Evolutionary conservation across 2,113 vertebrate genomes (phyloP).

Genomic region (Labeo catla): DNA sequence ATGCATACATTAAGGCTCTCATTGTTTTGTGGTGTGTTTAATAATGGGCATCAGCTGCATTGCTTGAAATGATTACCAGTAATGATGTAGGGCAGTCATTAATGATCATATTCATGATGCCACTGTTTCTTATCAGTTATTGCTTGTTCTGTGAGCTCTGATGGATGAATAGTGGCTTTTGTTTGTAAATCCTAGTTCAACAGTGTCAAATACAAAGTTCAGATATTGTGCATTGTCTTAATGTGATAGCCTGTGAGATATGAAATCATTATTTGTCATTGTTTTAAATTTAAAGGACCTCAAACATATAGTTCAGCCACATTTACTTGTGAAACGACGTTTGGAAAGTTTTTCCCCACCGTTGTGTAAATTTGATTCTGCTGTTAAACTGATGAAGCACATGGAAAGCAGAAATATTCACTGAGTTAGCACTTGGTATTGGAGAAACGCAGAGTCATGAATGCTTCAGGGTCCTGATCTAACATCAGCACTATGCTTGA

Average conservation of each 20-base stretch:
- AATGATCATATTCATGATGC: background rate
- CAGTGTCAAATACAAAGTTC: background rate
- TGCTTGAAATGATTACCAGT: background rate
- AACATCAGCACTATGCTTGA: conserved; percentile 38
- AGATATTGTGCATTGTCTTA: background rate
- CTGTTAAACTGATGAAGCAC: background rate
- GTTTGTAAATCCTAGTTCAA: background rate
- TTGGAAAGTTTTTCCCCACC: background rate
- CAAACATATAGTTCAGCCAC: background rate
- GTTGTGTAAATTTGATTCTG: background rate
- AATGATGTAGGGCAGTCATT: background rate
- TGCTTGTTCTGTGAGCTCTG: background rate
- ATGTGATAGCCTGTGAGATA: background rate
- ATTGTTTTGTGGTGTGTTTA: background rate
- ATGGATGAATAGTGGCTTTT: background rate
- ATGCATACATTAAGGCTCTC: background rate
- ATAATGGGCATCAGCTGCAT: conserved; percentile 2
- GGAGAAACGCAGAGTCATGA: conserved; percentile 19
- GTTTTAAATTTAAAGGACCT: background rate
- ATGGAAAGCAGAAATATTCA: conserved; percentile 1
- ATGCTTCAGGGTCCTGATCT: conserved; percentile 10
- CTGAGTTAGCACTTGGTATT: background rate
- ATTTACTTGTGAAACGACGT: background rate
- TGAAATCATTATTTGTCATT: background rate
- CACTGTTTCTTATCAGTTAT: background rate